Conservation (phyloP, 2,888 invertebrate genomes). For the Muscina levida region DNA sequence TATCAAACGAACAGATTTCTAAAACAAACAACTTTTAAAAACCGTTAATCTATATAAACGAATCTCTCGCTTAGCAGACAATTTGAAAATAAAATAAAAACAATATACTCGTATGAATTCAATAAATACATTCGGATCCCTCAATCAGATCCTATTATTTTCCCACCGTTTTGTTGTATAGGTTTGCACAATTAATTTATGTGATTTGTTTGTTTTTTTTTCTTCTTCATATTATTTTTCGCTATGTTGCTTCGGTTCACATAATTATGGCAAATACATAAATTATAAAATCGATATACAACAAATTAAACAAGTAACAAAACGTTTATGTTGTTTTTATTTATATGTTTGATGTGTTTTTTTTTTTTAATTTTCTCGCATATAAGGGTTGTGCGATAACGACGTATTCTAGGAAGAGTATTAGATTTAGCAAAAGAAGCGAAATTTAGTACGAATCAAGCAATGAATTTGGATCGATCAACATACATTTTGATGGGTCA, state of each 20-base stretch:
- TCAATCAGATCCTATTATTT: conserved; percentile 32
- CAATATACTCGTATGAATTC: background rate
- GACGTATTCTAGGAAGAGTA: no score
- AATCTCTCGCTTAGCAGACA: conserved; percentile 45
- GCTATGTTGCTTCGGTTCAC: conserved; percentile 29
- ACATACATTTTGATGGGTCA: no score
- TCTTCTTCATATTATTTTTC: background rate
- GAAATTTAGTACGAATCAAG: no score
- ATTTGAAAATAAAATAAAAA: conserved; percentile 10
- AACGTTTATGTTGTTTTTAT: conserved; percentile 24
- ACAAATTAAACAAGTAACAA: conserved; percentile 43
- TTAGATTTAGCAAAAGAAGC: no score
- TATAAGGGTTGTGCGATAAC: no score
- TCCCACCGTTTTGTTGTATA: conserved; percentile 50
- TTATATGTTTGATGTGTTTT: conserved; percentile 5
- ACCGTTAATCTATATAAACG: conserved; percentile 49
- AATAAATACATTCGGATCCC: background rate
- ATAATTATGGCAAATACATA: conserved; percentile 46
- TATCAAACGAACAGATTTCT: conserved; percentile 27
- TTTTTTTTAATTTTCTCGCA: no score
- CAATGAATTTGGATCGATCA: no score
- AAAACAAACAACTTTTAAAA: conserved; percentile 37
- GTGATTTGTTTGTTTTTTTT: conserved; percentile 36
- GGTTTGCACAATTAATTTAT: conserved; percentile 56
- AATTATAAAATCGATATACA: conserved; percentile 47